Conservation (phyloP, 2,797 vertebrate genomes). For the Coranthus polyacanthus region DNA sequence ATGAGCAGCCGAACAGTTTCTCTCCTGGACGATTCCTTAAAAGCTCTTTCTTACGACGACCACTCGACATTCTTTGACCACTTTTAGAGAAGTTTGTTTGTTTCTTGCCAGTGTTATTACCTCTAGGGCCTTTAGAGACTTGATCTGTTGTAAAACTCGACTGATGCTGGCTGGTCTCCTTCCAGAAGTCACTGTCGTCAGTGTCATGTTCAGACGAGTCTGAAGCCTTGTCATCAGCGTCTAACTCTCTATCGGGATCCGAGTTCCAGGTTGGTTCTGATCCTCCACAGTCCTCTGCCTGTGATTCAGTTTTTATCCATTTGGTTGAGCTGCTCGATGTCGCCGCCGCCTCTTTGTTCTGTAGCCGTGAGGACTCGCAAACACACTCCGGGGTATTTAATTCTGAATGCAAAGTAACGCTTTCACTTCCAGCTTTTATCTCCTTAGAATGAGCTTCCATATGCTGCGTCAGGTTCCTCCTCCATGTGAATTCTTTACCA, state of each 20-base stretch:
- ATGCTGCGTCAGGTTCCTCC: too few relatives aligned
- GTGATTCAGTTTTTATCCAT: too few relatives aligned
- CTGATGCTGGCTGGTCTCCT: slow-evolving; percentile 32
- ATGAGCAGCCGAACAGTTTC: slow-evolving; percentile 4
- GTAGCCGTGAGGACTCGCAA: too few relatives aligned
- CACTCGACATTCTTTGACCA: slow-evolving; percentile 4
- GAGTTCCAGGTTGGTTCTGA: not conserved
- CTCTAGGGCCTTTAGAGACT: not conserved
- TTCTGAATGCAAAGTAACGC: too few relatives aligned
- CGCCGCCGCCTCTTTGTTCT: too few relatives aligned
- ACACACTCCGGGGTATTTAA: too few relatives aligned
- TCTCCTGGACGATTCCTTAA: not conserved
- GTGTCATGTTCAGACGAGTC: slow-evolving; percentile 5
- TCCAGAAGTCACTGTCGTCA: slow-evolving; percentile 37
- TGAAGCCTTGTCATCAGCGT: not conserved
- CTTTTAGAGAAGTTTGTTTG: slow-evolving; percentile 21
- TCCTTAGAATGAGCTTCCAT: too few relatives aligned
- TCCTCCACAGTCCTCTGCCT: slow-evolving; percentile 5
- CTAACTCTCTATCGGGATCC: not conserved
- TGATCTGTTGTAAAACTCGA: slow-evolving; percentile 31
- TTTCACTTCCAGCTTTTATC: too few relatives aligned
- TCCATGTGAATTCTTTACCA: too few relatives aligned
- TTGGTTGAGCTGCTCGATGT: too few relatives aligned
- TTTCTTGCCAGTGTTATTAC: not conserved
- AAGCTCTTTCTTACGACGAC: not conserved